Base-by-base conservation (phyloP, 2,888 invertebrate species). In the Drosophila vallismaia region DNA sequence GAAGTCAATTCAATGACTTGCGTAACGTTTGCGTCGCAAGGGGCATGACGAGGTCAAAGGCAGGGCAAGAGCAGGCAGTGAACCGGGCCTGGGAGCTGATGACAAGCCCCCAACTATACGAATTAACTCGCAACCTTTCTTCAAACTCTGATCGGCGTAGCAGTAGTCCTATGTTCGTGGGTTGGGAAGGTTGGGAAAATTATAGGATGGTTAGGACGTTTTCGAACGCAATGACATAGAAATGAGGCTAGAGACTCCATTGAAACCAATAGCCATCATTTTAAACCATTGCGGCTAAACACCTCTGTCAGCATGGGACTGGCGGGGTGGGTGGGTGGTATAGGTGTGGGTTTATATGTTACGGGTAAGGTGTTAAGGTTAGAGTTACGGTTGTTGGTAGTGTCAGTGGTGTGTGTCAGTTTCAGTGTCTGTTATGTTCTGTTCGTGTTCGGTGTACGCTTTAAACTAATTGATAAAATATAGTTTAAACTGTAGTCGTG, bases 401-500 rank as follows among this genome's bases (percentile, higher is more conserved):
- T 14, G 40, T 38, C 58, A 54, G 31, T 56, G 26, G 50, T 63
- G 28, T 45, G 51, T 55, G 12, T 63, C 6, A 55, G 14, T 68
- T 42, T 73, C 56, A 49, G 48, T 67, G 44, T 74, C 50, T 45
- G 57, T 69, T 55, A 52, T 60, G 44, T 71, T 38, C 53, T 66
- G 55, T 73, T 69, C 53, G 52, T 60, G 44, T 71, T 38, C 53
- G 68, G 55, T 73, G 56, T 74, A 73, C 48, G 57, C 64, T 89
- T 81, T 87, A 85, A 87, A 88, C 86, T 88, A 79, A 75, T 73
- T 82, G 75, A 86, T 83, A 87, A 88, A 63, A 62, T 73, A 86
- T 85, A 88, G 89, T 88, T 89, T 90, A 90, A 85, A 88, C 79
- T 76, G 86, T 89, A 77, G 88, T 86, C 74, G 89, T 88, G 89